Percentiles rank a stretch among this genome's conserved stretches.
Evolutionary conservation across 2,797 vertebrate species (phyloP).

Genomic region (Myotis daubentonii): DNA sequence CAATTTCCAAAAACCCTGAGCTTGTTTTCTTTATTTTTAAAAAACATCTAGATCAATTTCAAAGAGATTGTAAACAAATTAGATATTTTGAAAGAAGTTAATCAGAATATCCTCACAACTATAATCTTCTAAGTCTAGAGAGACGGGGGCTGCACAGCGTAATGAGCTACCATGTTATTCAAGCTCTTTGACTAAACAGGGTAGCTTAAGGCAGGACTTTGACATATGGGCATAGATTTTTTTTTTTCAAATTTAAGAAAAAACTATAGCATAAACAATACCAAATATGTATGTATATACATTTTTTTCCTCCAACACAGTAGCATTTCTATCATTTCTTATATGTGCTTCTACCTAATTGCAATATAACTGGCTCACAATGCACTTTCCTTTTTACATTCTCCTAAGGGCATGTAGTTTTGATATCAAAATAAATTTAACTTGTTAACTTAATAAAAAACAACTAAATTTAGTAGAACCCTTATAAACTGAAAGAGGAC

Average conservation of each 20-base stretch:
- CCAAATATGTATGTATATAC: not conserved
- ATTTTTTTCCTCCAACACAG: not conserved
- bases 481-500: not conserved
- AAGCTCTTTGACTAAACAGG: not conserved
- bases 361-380: not conserved
- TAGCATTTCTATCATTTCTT: not conserved
- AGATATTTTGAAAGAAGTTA: not conserved
- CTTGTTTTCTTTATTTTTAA: not conserved
- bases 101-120: not conserved
- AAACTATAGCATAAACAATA: not conserved
- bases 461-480: not conserved
- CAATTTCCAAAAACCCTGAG: not conserved
- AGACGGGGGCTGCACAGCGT: not conserved
- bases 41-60: not conserved
- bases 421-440: not conserved
- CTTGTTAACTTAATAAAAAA: constrained; percentile 1
- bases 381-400: not conserved
- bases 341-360: not conserved
- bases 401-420: not conserved
- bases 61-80: not conserved
- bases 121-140: not conserved
- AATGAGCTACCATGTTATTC: not conserved
- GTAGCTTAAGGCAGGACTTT: not conserved
- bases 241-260: not conserved
- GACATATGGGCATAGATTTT: not conserved